Evolutionary conservation across 2,888 invertebrate genomes (phyloP).

Genomic region (Pelosia muscerda): DNA sequence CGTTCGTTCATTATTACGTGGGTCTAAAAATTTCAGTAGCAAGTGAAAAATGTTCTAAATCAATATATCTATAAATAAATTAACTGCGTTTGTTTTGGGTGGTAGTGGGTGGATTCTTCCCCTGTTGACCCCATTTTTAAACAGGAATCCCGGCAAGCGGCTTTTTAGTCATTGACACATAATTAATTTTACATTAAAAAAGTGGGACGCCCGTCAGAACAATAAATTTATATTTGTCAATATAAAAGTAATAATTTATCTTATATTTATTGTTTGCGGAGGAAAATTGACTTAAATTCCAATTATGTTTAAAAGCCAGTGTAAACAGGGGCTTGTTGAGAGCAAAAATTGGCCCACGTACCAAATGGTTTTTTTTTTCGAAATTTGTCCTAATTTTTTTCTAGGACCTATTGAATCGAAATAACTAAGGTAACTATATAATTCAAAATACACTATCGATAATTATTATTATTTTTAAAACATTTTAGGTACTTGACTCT

Average conservation of each 20-base stretch:
- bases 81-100: background rate
- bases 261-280: constrained; percentile 22
- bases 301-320: constrained; percentile 38
- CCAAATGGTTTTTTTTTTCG: constrained; percentile 14
- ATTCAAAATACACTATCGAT: too few relatives aligned
- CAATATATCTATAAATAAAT: background rate
- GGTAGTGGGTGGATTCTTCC: background rate
- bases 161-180: constrained; percentile 5
- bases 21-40: too few relatives aligned
- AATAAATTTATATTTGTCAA: constrained; percentile 11
- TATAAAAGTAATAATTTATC: constrained; percentile 14
- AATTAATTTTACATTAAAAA: constrained; percentile 10
- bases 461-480: too few relatives aligned
- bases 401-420: too few relatives aligned
- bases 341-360: constrained; percentile 20
- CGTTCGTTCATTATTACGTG: too few relatives aligned
- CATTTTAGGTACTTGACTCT: too few relatives aligned
- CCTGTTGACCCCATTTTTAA: background rate
- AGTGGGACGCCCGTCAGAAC: background rate
- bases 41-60: too few relatives aligned
- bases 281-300: constrained; percentile 32
- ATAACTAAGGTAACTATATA: too few relatives aligned
- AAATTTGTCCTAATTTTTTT: background rate
- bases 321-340: constrained; percentile 25
- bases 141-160: background rate